A percentile compares a stretch with the other conserved stretches of the same genome.
These are phyloP conservation scores for Tolmerus cingulatus DNA, from an alignment of 2,888 invertebrate species.

Conservation along the genomic window DNA sequence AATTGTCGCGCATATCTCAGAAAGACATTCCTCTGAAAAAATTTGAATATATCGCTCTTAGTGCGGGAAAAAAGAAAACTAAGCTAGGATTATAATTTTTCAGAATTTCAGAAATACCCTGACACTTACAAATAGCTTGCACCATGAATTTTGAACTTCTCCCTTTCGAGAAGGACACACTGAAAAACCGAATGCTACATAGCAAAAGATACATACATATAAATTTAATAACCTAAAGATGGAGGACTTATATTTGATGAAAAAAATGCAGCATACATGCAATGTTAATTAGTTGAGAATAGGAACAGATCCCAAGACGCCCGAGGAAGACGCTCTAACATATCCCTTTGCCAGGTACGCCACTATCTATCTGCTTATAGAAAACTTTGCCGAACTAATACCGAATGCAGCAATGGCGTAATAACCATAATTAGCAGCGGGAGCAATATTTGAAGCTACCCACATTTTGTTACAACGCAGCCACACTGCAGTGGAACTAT, in stretches of 20 bases:
- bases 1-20: slow-evolving; percentile 23
- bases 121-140: slow-evolving; percentile 30
- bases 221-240: background rate
- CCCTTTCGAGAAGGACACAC: background rate
- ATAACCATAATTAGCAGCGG: slow-evolving; percentile 17
- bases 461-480: slow-evolving; percentile 9
- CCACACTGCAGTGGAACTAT: slow-evolving; percentile 16
- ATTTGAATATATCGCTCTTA: background rate
- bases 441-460: slow-evolving; percentile 2
- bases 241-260: background rate
- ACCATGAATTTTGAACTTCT: background rate
- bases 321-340: background rate
- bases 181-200: background rate
- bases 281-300: background rate
- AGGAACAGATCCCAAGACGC: background rate
- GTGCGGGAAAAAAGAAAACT: background rate
- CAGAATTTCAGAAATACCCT: slow-evolving; percentile 10
- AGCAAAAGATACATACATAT: background rate
- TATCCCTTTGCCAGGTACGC: background rate
- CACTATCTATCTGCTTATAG: background rate
- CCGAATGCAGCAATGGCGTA: background rate
- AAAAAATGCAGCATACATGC: background rate
- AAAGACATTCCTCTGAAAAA: background rate
- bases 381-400: background rate
- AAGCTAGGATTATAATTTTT: slow-evolving; percentile 40